Base-by-base conservation (phyloP, 1,140 invertebrate species). In the Teleopsis dalmanni region DNA sequence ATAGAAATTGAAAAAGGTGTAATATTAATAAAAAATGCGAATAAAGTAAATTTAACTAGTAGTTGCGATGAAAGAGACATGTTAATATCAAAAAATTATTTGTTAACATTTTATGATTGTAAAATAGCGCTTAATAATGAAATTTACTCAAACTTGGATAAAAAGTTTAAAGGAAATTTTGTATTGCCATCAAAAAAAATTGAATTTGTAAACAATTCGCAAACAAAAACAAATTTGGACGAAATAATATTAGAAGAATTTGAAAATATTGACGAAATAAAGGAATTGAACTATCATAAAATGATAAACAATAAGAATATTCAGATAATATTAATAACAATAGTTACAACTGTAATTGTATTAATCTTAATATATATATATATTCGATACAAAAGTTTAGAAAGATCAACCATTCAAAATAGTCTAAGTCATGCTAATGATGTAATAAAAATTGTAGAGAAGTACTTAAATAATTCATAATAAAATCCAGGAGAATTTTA, bases 401-500 rank as follows among this genome's bases (percentile, higher is more conserved):
- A n/a, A n/a, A n/a, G n/a, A n/a, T n/a, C n/a, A n/a, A n/a, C n/a
- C n/a, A n/a, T n/a, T n/a, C n/a, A n/a, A n/a, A n/a, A n/a, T n/a
- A n/a, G n/a, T 18, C 5, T 19, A 23, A 37, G 36, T 9, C 7
- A 19, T n/a, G n/a, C n/a, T n/a, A n/a, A n/a, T n/a, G n/a, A n/a
- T n/a, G n/a, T n/a, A n/a, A n/a, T n/a, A n/a, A n/a, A n/a, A n/a
- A n/a, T n/a, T n/a, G n/a, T n/a, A n/a, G n/a, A n/a, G n/a, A n/a
- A n/a, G n/a, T n/a, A 9, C 10, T 42, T 7, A 42, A 42, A 22
- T 21, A 23, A 21, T 16, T 26, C 9, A 21, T 13, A 42, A 16
- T 6, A 22, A 42, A 26, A 42, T 19, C 23, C 38, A 42, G 38
- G 38, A 42, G 38, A 22, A 19, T 21, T 26, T 42, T 19, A 42